Conservation (phyloP, 2,888 invertebrate species). For the Platerodrilus igneus region DNA sequence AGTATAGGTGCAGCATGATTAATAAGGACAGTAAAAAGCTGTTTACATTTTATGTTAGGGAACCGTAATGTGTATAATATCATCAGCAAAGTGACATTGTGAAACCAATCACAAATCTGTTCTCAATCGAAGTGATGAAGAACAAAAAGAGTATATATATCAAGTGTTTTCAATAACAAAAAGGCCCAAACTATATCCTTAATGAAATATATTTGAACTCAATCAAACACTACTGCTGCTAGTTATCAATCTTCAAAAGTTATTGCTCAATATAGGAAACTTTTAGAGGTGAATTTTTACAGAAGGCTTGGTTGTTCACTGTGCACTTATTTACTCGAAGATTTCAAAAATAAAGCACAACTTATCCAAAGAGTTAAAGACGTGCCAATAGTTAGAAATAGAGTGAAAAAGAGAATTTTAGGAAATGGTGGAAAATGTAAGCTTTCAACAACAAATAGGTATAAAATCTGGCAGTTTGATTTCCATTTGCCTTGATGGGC, state of each 20-base stretch:
- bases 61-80: conserved; percentile 18
- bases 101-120: conserved; percentile 16
- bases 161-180: conserved; percentile 15
- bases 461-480: no score
- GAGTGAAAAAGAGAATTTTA: neutral
- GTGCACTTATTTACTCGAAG: neutral
- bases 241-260: conserved; percentile 16
- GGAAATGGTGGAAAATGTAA: neutral
- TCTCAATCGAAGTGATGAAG: conserved; percentile 8
- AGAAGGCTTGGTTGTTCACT: no score
- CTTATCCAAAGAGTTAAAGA: neutral
- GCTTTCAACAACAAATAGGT: neutral
- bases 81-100: conserved; percentile 18
- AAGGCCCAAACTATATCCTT: conserved; percentile 18
- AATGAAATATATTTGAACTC: conserved; percentile 18
- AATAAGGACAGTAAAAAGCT: conserved; percentile 15
- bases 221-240: conserved; percentile 15
- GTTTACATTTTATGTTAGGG: conserved; percentile 19
- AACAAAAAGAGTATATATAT: conserved; percentile 19
- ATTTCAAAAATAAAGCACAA: conserved; percentile 1
- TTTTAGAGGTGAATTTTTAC: no score
- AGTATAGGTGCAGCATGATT: conserved; percentile 18
- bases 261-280: conserved; percentile 14
- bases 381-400: neutral
- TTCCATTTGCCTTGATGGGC: no score